These are phyloP conservation scores for Ganaspis sp. DNA, from an alignment of 1,140 invertebrate species.

Conservation along the genomic window DNA sequence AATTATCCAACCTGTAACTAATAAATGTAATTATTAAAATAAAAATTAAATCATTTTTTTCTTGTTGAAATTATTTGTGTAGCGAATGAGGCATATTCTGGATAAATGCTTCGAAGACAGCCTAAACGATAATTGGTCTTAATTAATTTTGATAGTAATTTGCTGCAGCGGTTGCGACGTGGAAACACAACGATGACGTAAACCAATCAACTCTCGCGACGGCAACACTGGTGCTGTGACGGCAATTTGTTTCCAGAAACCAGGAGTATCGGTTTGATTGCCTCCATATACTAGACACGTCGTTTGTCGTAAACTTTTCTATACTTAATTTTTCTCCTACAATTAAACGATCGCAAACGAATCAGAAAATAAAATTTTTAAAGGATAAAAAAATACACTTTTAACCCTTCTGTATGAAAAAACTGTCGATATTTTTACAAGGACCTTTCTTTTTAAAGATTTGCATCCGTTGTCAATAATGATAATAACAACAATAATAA, in stretches of 20 bases:
- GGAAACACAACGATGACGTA: slow-evolving; percentile 59
- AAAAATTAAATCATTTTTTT: too few species aligned
- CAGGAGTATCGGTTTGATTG: slow-evolving; percentile 42
- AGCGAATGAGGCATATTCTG: background rate
- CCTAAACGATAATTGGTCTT: slow-evolving; percentile 59
- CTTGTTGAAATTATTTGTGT: background rate
- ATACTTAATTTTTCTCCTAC: slow-evolving; percentile 7
- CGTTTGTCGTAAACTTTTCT: background rate
- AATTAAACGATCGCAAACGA: background rate
- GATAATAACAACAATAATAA: too few species aligned
- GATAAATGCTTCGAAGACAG: background rate
- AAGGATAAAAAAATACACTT: background rate
- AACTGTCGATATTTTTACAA: too few species aligned
- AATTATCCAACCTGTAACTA: background rate
- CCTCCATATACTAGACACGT: background rate
- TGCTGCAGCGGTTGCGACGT: slow-evolving; percentile 45
- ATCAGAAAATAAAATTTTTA: background rate
- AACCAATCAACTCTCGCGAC: slow-evolving; percentile 60
- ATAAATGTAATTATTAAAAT: too few species aligned
- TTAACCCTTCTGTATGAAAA: too few species aligned
- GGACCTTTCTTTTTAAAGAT: too few species aligned
- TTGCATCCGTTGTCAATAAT: too few species aligned
- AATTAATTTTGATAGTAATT: slow-evolving; percentile 73
- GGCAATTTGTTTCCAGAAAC: slow-evolving; percentile 58
- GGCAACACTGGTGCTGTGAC: background rate